Evolutionary conservation across 1,140 invertebrate genomes (phyloP).

Genomic region (Tetramorium simillimum): DNA sequence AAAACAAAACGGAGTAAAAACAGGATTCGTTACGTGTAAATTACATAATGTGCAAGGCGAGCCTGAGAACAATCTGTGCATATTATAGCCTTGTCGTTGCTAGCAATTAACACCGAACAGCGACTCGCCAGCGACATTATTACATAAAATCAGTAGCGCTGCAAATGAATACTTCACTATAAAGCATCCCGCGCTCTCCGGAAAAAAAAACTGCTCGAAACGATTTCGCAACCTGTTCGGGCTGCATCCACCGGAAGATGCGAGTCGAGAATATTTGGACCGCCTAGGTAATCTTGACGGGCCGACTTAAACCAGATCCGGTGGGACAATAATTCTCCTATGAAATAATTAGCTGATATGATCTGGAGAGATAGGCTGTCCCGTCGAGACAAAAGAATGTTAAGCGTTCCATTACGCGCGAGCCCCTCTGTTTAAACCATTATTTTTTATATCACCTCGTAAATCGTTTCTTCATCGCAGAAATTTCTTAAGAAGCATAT

Average conservation of each 20-base stretch:
- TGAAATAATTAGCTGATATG: constrained; percentile 74
- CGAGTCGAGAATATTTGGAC: constrained; percentile 60
- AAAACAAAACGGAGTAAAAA: neutral
- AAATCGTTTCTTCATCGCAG: constrained; percentile 59
- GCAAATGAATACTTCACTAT: constrained; percentile 60
- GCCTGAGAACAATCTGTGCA: constrained; percentile 30
- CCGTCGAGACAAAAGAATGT: constrained; percentile 74
- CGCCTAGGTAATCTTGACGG: neutral
- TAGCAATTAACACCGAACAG: constrained; percentile 41
- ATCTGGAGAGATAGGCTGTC: constrained; percentile 72
- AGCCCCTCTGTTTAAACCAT: constrained; percentile 66
- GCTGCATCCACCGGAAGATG: constrained; percentile 3
- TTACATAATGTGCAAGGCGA: constrained; percentile 36
- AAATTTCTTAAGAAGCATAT: constrained; percentile 58
- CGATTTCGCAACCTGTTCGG: constrained; percentile 59
- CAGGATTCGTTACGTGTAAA: constrained; percentile 44
- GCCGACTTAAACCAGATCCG: neutral
- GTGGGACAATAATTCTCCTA: constrained; percentile 70
- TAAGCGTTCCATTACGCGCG: constrained; percentile 67
- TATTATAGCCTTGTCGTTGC: constrained; percentile 29
- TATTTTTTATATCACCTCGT: constrained; percentile 69
- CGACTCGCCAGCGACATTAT: constrained; percentile 33
- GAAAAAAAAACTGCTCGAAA: constrained; percentile 48
- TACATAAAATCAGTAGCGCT: constrained; percentile 54
- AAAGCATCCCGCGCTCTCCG: constrained; percentile 11